Percentiles rank a stretch among this genome's conserved stretches.
Conservation (phyloP, 2,888 invertebrate genomes). For the Yponomeuta sedellus region DNA sequence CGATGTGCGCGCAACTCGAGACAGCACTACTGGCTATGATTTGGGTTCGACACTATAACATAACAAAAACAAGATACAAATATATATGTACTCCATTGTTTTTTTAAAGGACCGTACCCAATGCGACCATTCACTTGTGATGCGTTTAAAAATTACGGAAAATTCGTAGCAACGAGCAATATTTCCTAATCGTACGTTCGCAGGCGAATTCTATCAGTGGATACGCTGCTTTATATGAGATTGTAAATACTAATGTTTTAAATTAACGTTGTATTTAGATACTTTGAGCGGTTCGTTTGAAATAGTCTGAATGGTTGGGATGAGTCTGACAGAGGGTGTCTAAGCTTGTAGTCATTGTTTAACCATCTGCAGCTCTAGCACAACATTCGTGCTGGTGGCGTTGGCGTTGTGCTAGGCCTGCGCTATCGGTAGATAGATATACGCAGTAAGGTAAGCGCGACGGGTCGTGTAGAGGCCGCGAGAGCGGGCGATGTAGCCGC, state of each 20-base stretch:
- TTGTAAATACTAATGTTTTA: neutral
- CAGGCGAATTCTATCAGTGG: neutral
- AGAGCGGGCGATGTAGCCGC: neutral
- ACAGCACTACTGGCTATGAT: constrained; percentile 1
- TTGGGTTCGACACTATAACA: neutral
- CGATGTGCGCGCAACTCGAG: neutral
- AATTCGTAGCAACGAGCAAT: neutral
- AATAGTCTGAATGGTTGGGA: neutral
- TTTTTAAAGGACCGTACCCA: neutral
- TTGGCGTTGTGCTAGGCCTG: neutral
- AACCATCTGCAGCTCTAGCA: neutral
- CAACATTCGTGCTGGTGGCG: neutral
- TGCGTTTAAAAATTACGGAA: no score
- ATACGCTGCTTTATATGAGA: neutral
- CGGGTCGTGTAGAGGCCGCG: neutral
- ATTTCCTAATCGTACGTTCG: no score
- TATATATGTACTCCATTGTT: neutral
- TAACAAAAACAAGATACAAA: neutral
- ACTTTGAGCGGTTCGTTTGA: neutral
- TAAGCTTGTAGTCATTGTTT: constrained; percentile 3
- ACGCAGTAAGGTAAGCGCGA: neutral
- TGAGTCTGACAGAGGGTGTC: neutral
- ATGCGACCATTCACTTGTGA: neutral
- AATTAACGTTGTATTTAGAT: neutral
- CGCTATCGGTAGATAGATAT: neutral